These are phyloP conservation scores for Chloroclysta siterata DNA, from an alignment of 2,888 invertebrate species.

Conservation along the genomic window DNA sequence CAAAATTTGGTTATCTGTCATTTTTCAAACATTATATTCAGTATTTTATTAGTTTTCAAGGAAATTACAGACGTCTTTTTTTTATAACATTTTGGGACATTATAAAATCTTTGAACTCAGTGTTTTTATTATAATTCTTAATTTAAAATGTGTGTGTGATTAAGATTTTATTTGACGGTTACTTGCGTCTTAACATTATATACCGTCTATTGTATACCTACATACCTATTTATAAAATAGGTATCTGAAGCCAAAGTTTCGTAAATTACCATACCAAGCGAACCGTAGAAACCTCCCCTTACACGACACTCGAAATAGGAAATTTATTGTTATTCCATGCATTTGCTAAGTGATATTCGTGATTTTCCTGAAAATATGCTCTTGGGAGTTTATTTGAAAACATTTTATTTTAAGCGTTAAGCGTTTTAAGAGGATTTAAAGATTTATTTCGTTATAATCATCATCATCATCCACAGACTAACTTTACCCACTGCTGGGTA, in stretches of 20 bases:
- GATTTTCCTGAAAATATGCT: conserved; percentile 48
- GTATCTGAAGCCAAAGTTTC: conserved; percentile 18
- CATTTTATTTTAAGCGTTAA: conserved; percentile 7
- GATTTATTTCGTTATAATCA: neutral
- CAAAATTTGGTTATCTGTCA: too few species aligned
- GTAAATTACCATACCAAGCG: conserved; percentile 68
- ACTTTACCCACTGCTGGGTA: too few species aligned
- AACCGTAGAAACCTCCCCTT: conserved; percentile 69
- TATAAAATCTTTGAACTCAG: too few species aligned
- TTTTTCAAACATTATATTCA: too few species aligned
- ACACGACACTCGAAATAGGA: conserved; percentile 67
- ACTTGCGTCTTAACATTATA: too few species aligned
- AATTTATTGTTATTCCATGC: conserved; percentile 81
- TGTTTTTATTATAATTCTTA: too few species aligned
- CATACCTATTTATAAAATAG: conserved; percentile 5
- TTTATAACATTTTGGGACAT: too few species aligned
- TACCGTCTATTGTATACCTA: neutral
- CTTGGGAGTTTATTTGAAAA: conserved; percentile 25
- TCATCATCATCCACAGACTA: too few species aligned
- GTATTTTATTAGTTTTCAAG: too few species aligned
- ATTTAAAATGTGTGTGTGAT: too few species aligned
- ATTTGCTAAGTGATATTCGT: conserved; percentile 80
- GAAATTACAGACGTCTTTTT: too few species aligned
- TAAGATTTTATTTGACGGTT: too few species aligned
- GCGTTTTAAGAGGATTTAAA: neutral